phyloP scores from a whole-genome alignment of 2,797 vertebrate species.

The Rallus crepitans region DNA sequence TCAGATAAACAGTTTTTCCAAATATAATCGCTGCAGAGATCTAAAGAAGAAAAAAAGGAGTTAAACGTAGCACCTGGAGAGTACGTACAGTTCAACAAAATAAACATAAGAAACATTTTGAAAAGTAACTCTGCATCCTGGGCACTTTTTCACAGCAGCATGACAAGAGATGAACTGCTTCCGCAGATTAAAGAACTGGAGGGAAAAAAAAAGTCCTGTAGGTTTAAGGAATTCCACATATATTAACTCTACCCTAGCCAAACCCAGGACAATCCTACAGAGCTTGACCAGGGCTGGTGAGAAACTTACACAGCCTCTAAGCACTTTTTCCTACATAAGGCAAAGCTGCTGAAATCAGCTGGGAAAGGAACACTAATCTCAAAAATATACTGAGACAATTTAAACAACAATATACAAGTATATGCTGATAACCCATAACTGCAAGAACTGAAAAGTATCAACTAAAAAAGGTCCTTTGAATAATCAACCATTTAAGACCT shows the following conservation, averaged over 20 bases:
- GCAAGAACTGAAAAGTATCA: not conserved
- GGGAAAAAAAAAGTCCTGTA: conserved; percentile 1
- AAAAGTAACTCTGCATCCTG: conserved; percentile 63
- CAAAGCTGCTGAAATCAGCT: not conserved
- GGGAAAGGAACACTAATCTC: not conserved
- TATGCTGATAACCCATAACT: not conserved
- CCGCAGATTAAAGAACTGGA: conserved; percentile 41
- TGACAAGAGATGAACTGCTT: conserved; percentile 45
- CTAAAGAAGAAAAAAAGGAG: conserved; percentile 99
- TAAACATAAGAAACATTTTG: conserved; percentile 72
- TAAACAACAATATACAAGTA: not conserved
- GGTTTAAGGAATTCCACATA: conserved; percentile 18
- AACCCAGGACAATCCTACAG: not conserved
- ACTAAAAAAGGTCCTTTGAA: not conserved
- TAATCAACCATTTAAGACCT: not conserved
- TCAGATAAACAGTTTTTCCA: conserved; percentile 98
- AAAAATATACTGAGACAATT: not conserved
- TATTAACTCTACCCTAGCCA: not conserved
- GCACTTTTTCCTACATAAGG: not conserved
- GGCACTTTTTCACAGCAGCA: conserved; percentile 27
- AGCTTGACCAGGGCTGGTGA: not conserved
- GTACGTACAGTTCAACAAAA: conserved; percentile 77
- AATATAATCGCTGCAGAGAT: conserved; percentile 98
- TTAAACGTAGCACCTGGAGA: conserved; percentile 84
- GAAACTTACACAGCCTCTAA: not conserved